phyloP scores from a whole-genome alignment of 2,113 vertebrate genomes.

The Typhlomys cinereus region DNA sequence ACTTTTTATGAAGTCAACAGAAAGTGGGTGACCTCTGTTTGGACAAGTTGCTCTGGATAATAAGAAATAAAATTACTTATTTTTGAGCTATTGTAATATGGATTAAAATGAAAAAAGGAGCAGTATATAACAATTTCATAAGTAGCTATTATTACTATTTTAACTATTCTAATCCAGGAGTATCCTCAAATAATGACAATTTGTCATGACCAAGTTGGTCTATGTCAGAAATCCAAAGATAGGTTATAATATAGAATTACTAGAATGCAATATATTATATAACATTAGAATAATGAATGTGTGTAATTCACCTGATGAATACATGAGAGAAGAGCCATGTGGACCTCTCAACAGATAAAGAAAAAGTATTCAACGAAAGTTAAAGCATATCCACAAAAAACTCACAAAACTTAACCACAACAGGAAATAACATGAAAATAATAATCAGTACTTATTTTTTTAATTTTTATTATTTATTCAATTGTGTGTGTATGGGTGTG shows the following conservation, averaged over 20 bases:
- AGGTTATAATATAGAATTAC: not conserved
- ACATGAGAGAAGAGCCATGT: not conserved
- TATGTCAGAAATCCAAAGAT: not conserved
- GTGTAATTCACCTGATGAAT: not conserved
- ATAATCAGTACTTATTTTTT: not conserved
- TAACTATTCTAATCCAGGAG: not conserved
- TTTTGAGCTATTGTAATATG: not conserved
- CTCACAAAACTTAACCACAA: not conserved
- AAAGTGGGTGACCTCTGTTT: not conserved
- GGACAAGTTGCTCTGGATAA: not conserved
- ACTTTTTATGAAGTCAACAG: not conserved
- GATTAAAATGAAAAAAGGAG: slow-evolving; percentile 44
- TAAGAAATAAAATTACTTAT: not conserved
- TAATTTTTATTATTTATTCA: too few species aligned
- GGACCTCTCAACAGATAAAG: not conserved
- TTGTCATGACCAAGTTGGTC: not conserved
- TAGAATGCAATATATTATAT: not conserved
- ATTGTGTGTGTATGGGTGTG: too few species aligned
- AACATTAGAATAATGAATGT: not conserved
- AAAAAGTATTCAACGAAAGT: not conserved
- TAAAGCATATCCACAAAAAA: not conserved
- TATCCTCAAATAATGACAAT: not conserved
- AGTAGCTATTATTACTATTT: not conserved
- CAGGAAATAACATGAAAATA: not conserved
- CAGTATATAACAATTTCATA: not conserved